These are phyloP conservation scores for Brachionus calyciflorus DNA, from an alignment of 1,140 invertebrate species.

Conservation along the genomic window DNA sequence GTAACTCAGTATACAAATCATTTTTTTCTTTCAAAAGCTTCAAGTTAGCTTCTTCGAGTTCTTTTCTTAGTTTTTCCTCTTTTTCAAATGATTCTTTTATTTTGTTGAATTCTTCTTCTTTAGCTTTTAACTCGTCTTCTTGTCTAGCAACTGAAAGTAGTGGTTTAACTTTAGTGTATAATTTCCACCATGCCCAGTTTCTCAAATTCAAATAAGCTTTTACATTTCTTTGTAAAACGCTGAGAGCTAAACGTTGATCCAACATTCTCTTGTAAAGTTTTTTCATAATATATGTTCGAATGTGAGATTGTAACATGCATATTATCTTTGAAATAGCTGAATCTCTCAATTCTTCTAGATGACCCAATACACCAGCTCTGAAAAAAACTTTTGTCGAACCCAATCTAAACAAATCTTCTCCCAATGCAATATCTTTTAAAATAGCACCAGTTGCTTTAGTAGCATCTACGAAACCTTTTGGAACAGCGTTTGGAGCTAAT, in stretches of 20 bases:
- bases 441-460: constrained; percentile 78
- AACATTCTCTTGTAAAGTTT: constrained; percentile 95
- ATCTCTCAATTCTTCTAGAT: constrained; percentile 99
- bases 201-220: constrained; percentile 95
- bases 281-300: constrained; percentile 76
- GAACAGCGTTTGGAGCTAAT: constrained; percentile 79
- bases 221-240: constrained; percentile 97
- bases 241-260: constrained; percentile 93
- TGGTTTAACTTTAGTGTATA: constrained; percentile 97
- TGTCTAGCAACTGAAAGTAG: constrained; percentile 94
- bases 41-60: constrained; percentile 85
- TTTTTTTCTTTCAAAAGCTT: constrained; percentile 82
- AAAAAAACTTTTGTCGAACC: constrained; percentile 99
- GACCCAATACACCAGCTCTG: constrained; percentile 98
- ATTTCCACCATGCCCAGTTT: constrained; percentile 99
- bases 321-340: constrained; percentile 96
- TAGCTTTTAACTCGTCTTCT: constrained; percentile 96
- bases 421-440: constrained; percentile 73
- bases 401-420: constrained; percentile 82
- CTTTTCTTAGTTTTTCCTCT: constrained; percentile 92
- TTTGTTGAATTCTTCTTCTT: constrained; percentile 90
- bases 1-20: constrained; percentile 77
- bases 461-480: constrained; percentile 71
- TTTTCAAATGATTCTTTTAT: constrained; percentile 87
- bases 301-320: constrained; percentile 94